Base-by-base conservation (phyloP, 2,888 invertebrate species). In the Cheilosia vernalis region DNA sequence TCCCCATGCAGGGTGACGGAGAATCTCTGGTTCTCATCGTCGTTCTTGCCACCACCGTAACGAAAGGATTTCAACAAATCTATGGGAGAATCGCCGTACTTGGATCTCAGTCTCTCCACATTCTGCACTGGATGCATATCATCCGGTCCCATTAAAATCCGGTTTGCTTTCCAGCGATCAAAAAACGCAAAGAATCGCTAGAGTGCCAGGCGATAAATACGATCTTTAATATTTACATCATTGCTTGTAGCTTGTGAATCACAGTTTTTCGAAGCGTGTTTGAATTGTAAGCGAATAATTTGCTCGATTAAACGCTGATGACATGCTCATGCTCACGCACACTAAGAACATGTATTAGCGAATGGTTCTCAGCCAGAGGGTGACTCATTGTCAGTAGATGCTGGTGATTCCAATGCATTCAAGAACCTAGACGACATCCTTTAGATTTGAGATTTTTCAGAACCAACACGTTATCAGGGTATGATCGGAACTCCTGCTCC, bases 1-100 rank as follows among this genome's bases (percentile, higher is more conserved):
- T 92, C 92, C 27, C 92, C 92, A 78, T 92, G 92, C 15, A 90
- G 82, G 33, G 91, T 89, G 2, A 89, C 90, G 4, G 88, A 88
- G 82, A 91, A 92, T 15, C 84, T 53, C 19, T 82, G 87, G 73
- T 91, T 90, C 17, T 87, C 85, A 44, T 72, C 30, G 63, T 44
- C 60, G 21, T 87, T 87, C 6, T 78, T 87, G 5, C 88, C 76
- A 2, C 67, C 76, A 2, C 69, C 33, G 2, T 79, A 88, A n/a
- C 90, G 89, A 56, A 91, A 82, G 6, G 67, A 87, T 77, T 92
- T 90, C 70, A 91, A 42, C 9, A 92, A 83, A 17, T 87, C 69
- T 6, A 87, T 81, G 3, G 92, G 91, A 15, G 89, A 87, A 0
- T 76, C 77, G 64, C 89, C 89, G 77, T 89, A 91, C 51, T 89